Evolutionary conservation across 1,140 invertebrate species (phyloP).

Genomic region (Rhynchophorus ferrugineus): DNA sequence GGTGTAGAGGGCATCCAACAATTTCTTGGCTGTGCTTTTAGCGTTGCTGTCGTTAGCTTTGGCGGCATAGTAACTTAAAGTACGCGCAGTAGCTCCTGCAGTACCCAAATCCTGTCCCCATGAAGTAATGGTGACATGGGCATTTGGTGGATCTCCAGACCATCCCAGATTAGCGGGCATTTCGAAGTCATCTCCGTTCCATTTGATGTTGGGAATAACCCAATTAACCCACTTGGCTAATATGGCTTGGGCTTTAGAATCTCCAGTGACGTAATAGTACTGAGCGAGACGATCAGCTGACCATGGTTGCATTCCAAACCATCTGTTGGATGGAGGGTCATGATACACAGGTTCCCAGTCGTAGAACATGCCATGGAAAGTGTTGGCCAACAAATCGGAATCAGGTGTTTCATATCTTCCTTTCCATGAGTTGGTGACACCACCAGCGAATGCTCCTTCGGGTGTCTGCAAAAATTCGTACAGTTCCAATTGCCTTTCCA

Average conservation of each 20-base stretch:
- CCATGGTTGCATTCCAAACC: constrained; percentile 27
- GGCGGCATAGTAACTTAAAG: constrained; percentile 21
- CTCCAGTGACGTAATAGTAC: constrained; percentile 25
- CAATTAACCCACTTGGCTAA: constrained; percentile 20
- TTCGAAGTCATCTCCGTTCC: constrained; percentile 10
- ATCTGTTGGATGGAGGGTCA: constrained; percentile 27
- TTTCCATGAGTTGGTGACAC: constrained; percentile 24
- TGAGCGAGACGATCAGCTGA: constrained; percentile 24
- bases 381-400: constrained; percentile 12
- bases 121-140: constrained; percentile 8
- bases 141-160: constrained; percentile 19
- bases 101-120: constrained; percentile 19
- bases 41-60: constrained; percentile 17
- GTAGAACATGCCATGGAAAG: constrained; percentile 27
- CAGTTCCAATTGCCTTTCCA: constrained; percentile 23
- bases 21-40: constrained; percentile 19
- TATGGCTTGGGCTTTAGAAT: constrained; percentile 14
- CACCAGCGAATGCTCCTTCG: constrained; percentile 23
- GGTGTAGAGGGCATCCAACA: constrained; percentile 17
- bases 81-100: constrained; percentile 18
- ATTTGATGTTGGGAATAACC: constrained; percentile 13
- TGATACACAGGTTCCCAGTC: constrained; percentile 26
- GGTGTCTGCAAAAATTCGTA: constrained; percentile 23
- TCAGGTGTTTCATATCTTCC: constrained; percentile 19
- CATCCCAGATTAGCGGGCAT: constrained; percentile 15